These are phyloP conservation scores for Ceraclea dissimilis DNA, from an alignment of 2,888 invertebrate species.

Conservation along the genomic window DNA sequence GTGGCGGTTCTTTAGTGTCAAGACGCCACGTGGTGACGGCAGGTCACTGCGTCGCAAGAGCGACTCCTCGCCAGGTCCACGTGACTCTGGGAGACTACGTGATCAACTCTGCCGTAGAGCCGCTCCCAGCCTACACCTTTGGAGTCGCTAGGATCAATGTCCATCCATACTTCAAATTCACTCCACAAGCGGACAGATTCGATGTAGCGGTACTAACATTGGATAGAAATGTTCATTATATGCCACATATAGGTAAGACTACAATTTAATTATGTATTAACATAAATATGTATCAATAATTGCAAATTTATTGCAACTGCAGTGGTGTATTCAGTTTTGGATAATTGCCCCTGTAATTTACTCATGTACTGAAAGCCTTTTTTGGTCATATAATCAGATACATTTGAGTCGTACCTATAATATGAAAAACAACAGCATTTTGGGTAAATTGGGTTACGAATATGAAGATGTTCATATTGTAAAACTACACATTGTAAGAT, in stretches of 20 bases:
- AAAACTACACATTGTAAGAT: too few relatives aligned
- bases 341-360: too few relatives aligned
- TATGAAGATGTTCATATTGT: too few relatives aligned
- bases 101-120: conserved; percentile 87
- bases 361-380: too few relatives aligned
- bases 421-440: too few relatives aligned
- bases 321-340: too few relatives aligned
- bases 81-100: conserved; percentile 91
- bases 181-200: conserved; percentile 85
- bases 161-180: conserved; percentile 88
- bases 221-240: conserved; percentile 82
- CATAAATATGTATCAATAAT: too few relatives aligned
- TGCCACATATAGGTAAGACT: conserved; percentile 70
- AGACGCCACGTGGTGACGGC: conserved; percentile 89
- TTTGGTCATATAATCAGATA: too few relatives aligned
- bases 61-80: conserved; percentile 82
- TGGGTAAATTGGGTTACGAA: too few relatives aligned
- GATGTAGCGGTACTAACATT: conserved; percentile 85
- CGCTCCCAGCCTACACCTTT: conserved; percentile 84
- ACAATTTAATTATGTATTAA: too few relatives aligned
- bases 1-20: conserved; percentile 87
- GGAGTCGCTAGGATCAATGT: conserved; percentile 86
- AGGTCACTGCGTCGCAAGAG: conserved; percentile 89
- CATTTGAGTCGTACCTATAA: too few relatives aligned
- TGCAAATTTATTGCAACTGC: too few relatives aligned